phyloP scores from a whole-genome alignment of 2,113 vertebrate genomes.

The Serinus canaria region DNA sequence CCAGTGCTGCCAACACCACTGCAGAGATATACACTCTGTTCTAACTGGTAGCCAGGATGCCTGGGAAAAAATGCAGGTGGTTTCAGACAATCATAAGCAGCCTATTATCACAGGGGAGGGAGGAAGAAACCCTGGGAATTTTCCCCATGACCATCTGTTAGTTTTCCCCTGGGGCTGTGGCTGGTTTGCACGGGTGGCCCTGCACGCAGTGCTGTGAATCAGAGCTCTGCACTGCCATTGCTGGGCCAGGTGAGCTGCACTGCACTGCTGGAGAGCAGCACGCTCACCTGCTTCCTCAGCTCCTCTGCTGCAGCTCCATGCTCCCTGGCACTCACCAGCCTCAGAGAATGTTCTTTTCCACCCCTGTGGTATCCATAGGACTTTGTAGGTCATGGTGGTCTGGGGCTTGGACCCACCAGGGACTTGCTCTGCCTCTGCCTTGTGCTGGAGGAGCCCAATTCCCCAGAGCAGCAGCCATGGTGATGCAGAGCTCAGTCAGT shows the following conservation, averaged over 20 bases:
- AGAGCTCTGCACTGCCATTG: not conserved
- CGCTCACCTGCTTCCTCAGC: not conserved
- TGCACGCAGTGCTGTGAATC: not conserved
- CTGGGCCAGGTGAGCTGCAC: not conserved
- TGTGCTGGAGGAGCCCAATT: not conserved
- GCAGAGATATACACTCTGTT: not conserved
- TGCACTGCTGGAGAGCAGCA: not conserved
- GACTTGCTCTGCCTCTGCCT: not conserved
- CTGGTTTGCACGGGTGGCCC: not conserved
- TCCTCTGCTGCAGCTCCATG: not conserved
- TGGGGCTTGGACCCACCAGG: not conserved
- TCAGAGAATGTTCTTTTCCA: not conserved
- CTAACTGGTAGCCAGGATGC: not conserved
- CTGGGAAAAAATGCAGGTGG: constrained; percentile 40
- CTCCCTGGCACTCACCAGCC: not conserved
- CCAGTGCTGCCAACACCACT: not conserved
- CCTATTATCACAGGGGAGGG: not conserved
- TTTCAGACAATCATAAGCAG: not conserved
- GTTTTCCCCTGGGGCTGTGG: not conserved
- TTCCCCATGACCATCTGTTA: not conserved
- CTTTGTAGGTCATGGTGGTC: not conserved
- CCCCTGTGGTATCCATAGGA: not conserved
- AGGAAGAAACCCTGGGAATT: not conserved
- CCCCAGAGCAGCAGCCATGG: not conserved
- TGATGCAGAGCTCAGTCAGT: not conserved